Percentiles rank a stretch among this genome's conserved stretches.
phyloP scores from a whole-genome alignment of 1,140 invertebrate genomes.

The Macrobrachium nipponense region DNA sequence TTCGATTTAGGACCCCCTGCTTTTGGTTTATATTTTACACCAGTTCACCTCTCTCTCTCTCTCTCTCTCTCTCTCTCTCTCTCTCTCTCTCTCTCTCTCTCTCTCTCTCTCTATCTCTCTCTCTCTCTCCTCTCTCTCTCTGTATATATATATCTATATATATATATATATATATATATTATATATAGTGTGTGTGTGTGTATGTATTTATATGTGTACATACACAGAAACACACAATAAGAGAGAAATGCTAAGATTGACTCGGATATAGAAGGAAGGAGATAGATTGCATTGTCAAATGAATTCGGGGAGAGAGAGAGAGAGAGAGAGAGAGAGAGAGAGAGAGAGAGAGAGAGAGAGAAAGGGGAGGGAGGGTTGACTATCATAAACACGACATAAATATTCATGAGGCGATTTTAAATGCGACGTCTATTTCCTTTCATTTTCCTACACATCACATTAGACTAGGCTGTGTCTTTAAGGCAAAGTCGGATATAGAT shows the following conservation, averaged over 20 bases:
- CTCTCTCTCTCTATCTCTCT: background rate
- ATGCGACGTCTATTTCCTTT: no score
- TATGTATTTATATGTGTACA: background rate
- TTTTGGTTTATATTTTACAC: background rate
- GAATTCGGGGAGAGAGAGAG: background rate
- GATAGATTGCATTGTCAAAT: background rate
- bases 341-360: background rate
- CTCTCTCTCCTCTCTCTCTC: background rate
- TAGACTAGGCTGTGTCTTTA: no score
- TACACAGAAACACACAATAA: constrained; percentile 13
- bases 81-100: background rate
- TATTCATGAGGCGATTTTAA: no score
- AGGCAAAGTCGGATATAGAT: no score
- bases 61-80: constrained; percentile 17
- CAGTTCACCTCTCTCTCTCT: background rate
- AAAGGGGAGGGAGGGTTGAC: background rate
- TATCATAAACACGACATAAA: no score
- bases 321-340: background rate
- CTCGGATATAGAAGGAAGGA: background rate
- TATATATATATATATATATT: no score
- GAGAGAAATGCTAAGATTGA: constrained; percentile 1
- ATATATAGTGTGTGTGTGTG: background rate
- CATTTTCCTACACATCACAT: no score
- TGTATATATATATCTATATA: no score
- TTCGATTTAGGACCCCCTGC: no score